Percentiles rank a stretch among this genome's conserved stretches.
These are phyloP conservation scores for Sebastes steindachneri DNA, from an alignment of 2,797 vertebrate genomes.

Conservation along the genomic window DNA sequence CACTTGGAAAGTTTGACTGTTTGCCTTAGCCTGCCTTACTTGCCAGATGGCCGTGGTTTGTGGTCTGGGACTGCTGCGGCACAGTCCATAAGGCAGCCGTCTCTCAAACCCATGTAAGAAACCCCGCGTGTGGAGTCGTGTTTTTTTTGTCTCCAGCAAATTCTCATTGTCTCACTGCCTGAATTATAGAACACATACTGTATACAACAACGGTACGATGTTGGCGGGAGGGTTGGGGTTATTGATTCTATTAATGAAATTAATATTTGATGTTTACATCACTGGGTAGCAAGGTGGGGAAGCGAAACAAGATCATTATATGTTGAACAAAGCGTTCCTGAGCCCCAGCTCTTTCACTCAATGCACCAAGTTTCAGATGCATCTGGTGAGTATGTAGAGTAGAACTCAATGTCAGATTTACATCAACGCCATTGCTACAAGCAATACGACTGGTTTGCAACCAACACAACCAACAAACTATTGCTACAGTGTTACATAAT, in stretches of 20 bases:
- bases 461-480: not conserved
- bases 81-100: constrained; percentile 79
- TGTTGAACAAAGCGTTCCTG: not conserved
- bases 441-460: not conserved
- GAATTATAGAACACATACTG: constrained; percentile 59
- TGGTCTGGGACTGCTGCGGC: constrained; percentile 69
- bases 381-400: not conserved
- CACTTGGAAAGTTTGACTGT: constrained; percentile 60
- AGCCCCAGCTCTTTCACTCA: not conserved
- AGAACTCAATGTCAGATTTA: not conserved
- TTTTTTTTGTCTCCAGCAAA: constrained; percentile 64
- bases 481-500: no score
- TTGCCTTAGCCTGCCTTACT: constrained; percentile 54
- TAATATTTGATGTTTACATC: constrained; percentile 11
- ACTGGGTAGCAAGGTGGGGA: not conserved
- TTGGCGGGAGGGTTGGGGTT: constrained; percentile 3
- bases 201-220: constrained; percentile 12
- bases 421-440: not conserved
- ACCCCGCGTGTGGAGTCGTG: constrained; percentile 62
- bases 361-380: not conserved
- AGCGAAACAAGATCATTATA: constrained; percentile 15
- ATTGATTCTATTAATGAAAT: constrained; percentile 22
- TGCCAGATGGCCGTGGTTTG: constrained; percentile 76
- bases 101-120: constrained; percentile 76
- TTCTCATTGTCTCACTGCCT: constrained; percentile 54